phyloP scores from a whole-genome alignment of 1,140 invertebrate genomes.

The Drosophila triauraria region DNA sequence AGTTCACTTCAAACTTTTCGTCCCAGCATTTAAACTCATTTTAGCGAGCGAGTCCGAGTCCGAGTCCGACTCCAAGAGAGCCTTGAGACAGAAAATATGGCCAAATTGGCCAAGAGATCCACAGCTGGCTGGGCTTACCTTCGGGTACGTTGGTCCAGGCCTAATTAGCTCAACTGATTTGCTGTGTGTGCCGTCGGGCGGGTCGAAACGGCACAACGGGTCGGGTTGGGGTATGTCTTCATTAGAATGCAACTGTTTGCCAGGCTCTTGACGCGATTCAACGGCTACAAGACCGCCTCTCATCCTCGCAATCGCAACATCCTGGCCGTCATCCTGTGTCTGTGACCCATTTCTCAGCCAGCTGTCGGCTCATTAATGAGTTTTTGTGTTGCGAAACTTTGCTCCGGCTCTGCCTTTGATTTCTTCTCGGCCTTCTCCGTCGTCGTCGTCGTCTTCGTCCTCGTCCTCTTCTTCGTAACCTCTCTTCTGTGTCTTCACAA shows the following conservation, averaged over 20 bases:
- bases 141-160: constrained; percentile 11
- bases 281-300: constrained; percentile 10
- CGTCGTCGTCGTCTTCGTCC: constrained; percentile 8
- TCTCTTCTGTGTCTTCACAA: constrained; percentile 24
- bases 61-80: constrained; percentile 1
- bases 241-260: constrained; percentile 78
- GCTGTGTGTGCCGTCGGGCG: constrained; percentile 7
- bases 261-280: constrained; percentile 34
- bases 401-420: constrained; percentile 41
- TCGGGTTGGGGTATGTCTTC: constrained; percentile 40
- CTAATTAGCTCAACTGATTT: constrained; percentile 58
- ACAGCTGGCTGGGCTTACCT: constrained; percentile 19
- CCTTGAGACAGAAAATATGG: constrained; percentile 31
- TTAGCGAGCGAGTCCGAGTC: constrained; percentile 19
- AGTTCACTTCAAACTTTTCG: constrained; percentile 42
- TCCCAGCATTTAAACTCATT: constrained; percentile 44
- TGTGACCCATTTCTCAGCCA: constrained; percentile 60
- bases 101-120: constrained; percentile 31
- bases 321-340: constrained; percentile 32
- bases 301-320: constrained; percentile 18
- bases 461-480: not conserved
- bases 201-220: not conserved
- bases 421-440: constrained; percentile 29
- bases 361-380: constrained; percentile 75
- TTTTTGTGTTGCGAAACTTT: constrained; percentile 63